Evolutionary conservation across 2,113 vertebrate genomes (phyloP).

Genomic region (Coptodon rendalli): DNA sequence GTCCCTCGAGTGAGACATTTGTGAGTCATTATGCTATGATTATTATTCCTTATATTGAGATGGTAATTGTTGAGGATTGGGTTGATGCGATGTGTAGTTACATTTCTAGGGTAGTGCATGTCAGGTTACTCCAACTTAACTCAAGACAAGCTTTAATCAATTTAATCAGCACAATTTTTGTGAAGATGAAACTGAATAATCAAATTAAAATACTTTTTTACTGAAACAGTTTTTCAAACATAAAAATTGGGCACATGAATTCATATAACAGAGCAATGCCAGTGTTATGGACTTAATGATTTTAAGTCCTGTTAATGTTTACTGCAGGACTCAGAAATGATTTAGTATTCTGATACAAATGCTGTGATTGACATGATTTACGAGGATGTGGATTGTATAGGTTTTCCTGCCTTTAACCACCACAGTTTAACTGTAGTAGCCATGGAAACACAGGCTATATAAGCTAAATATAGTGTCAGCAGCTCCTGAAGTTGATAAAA

Average conservation of each 20-base stretch:
- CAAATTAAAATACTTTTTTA: not conserved
- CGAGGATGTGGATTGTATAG: constrained; percentile 21
- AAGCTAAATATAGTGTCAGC: constrained; percentile 55
- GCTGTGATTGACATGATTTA: constrained; percentile 10
- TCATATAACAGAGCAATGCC: not conserved
- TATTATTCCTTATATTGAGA: not conserved
- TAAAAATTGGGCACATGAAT: not conserved
- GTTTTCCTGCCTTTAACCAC: constrained; percentile 15
- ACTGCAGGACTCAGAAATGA: not conserved
- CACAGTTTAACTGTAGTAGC: constrained; percentile 32
- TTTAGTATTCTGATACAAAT: not conserved
- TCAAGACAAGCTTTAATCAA: not conserved
- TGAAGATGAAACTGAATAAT: not conserved
- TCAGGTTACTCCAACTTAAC: accelerated
- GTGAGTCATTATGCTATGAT: not conserved
- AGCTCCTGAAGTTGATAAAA: constrained; percentile 56
- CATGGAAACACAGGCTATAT: constrained; percentile 62
- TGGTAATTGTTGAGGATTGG: not conserved
- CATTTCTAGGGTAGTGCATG: not conserved
- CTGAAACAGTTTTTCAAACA: not conserved
- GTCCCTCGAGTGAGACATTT: not conserved
- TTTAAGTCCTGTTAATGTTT: not conserved
- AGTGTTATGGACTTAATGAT: not conserved
- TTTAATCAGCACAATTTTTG: not conserved
- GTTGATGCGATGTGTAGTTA: not conserved